Percentiles rank a stretch among this genome's conserved stretches.
Evolutionary conservation across 2,113 vertebrate genomes (phyloP).

Genomic region (Rhodinocichla rosea): DNA sequence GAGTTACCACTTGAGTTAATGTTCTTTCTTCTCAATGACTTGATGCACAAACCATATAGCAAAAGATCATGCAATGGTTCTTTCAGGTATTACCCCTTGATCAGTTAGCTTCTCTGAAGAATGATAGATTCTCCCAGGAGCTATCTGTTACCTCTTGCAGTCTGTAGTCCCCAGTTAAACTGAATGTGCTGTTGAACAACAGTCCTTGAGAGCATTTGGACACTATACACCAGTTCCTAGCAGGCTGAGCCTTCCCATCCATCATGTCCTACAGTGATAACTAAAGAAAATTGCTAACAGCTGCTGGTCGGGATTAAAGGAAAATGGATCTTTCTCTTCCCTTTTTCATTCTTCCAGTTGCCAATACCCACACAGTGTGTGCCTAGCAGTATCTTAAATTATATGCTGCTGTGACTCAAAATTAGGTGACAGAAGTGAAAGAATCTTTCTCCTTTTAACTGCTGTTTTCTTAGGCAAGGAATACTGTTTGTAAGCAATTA

Average conservation of each 20-base stretch:
- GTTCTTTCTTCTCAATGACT: not conserved
- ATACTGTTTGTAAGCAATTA: not conserved
- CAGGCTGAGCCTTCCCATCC: slow-evolving; percentile 26
- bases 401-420: not conserved
- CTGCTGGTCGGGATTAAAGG: slow-evolving; percentile 24
- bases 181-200: not conserved
- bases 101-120: slow-evolving; percentile 1
- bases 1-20: not conserved
- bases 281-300: slow-evolving; percentile 50
- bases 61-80: not conserved
- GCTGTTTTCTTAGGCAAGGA: not conserved
- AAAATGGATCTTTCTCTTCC: slow-evolving; percentile 4
- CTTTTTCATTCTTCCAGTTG: not conserved
- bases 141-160: slow-evolving; percentile 8
- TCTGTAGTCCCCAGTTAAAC: slow-evolving; percentile 10
- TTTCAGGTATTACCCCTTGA: not conserved
- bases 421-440: not conserved
- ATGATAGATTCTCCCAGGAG: not conserved
- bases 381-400: not conserved
- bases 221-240: not conserved
- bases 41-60: not conserved
- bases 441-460: not conserved
- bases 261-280: slow-evolving; percentile 34
- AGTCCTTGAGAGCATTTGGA: slow-evolving; percentile 29
- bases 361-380: not conserved